These are phyloP conservation scores for Trissoscelio sp. DNA, from an alignment of 2,888 invertebrate species.

Conservation along the genomic window DNA sequence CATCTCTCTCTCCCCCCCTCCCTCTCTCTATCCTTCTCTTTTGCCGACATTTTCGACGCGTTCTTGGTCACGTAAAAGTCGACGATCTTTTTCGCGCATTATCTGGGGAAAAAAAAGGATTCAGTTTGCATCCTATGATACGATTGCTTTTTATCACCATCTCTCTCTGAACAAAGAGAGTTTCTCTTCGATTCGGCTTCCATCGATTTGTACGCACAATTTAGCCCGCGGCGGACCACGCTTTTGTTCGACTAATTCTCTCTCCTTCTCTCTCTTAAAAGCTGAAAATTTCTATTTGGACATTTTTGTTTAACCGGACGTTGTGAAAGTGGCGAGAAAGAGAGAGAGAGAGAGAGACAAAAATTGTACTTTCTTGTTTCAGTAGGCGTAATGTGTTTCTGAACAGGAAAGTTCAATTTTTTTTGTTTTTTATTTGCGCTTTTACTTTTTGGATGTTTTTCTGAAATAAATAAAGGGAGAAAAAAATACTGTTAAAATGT, in stretches of 20 bases:
- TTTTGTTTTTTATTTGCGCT: neutral
- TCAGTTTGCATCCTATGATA: neutral
- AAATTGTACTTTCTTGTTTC: conserved; percentile 48
- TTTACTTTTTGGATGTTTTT: too few species aligned
- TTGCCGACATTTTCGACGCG: conserved; percentile 58
- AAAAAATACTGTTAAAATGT: too few species aligned
- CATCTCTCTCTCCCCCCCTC: neutral
- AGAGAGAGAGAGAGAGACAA: conserved; percentile 8
- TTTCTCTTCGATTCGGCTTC: too few species aligned
- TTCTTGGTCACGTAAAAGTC: conserved; percentile 53
- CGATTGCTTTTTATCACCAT: too few species aligned
- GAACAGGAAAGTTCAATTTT: conserved; percentile 5
- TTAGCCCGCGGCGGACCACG: neutral
- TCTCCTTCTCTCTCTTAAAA: too few species aligned
- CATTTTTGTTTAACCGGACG: conserved; percentile 35
- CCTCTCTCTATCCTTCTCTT: neutral
- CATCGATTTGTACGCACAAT: too few species aligned
- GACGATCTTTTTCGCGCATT: conserved; percentile 20
- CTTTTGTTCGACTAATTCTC: too few species aligned
- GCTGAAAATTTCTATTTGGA: conserved; percentile 48
- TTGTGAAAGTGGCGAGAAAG: conserved; percentile 49
- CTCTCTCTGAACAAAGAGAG: too few species aligned
- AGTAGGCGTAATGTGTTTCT: conserved; percentile 30
- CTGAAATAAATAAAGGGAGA: too few species aligned
- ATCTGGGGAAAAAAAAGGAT: neutral